Percentiles rank a stretch among this genome's conserved stretches.
These are phyloP conservation scores for Megalops cyprinoides DNA, from an alignment of 2,797 vertebrate genomes.

Conservation along the genomic window DNA sequence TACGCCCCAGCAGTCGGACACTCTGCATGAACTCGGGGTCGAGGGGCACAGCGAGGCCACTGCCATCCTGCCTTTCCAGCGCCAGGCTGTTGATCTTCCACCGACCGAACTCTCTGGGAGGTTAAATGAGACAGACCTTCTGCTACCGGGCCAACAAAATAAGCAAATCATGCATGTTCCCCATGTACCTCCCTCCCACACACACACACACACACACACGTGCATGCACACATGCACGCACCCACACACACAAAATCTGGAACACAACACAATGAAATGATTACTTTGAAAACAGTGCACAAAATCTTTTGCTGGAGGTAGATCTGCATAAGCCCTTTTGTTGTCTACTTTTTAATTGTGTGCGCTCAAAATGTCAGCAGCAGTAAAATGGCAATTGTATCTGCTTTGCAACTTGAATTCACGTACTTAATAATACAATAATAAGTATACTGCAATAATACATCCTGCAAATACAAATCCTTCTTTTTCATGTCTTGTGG, in stretches of 20 bases:
- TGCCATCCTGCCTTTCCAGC: conserved; percentile 85
- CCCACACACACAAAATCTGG: conserved; percentile 23
- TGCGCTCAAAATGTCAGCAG: conserved; percentile 9
- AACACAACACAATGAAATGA: conserved; percentile 33
- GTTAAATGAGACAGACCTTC: too few relatives aligned
- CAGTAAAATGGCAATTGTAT: background rate
- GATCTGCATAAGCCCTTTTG: conserved; percentile 19
- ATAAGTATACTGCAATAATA: background rate
- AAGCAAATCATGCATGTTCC: background rate
- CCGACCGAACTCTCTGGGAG: conserved; percentile 91
- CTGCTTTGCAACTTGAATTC: background rate
- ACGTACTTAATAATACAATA: too few relatives aligned
- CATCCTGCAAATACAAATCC: background rate
- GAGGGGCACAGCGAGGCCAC: conserved; percentile 84
- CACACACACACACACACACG: background rate
- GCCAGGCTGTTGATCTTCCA: conserved; percentile 98
- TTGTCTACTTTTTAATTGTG: too few relatives aligned
- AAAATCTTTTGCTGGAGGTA: background rate
- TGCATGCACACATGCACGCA: conserved; percentile 1
- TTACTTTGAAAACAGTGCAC: background rate
- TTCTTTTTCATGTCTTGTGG: background rate
- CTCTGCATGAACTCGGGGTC: conserved; percentile 94
- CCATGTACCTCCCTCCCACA: background rate
- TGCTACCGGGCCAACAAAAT: too few relatives aligned
- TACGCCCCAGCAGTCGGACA: conserved; percentile 88